A percentile compares a stretch with the other conserved stretches of the same genome.
phyloP scores from a whole-genome alignment of 92 coral and sea anemone genomes.

The Chrysogorgia sp. region DNA sequence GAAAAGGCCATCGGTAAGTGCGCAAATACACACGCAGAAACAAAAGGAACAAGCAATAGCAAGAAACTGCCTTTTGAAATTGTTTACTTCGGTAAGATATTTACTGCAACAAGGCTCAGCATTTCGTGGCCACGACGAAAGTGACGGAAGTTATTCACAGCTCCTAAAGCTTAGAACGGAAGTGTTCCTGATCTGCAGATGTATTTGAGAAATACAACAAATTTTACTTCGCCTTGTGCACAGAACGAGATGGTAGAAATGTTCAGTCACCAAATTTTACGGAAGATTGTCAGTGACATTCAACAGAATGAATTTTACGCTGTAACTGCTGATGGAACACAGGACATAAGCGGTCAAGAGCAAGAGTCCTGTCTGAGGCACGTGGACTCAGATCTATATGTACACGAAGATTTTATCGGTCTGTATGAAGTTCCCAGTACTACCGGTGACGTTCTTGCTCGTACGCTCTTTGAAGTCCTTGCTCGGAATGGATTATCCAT shows the following conservation, averaged over 20 bases:
- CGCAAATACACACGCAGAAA: slow-evolving; percentile 42
- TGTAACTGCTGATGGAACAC: slow-evolving; percentile 38
- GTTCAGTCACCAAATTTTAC: too few species aligned
- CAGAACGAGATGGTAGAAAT: slow-evolving; percentile 42
- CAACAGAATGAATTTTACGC: slow-evolving; percentile 34
- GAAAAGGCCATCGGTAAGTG: too few species aligned
- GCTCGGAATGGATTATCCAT: too few species aligned
- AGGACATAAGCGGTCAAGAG: slow-evolving; percentile 39
- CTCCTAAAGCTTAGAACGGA: too few species aligned
- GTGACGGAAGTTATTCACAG: too few species aligned
- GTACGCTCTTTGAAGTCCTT: slow-evolving; percentile 22
- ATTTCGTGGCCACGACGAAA: too few species aligned
- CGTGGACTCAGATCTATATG: slow-evolving; percentile 36
- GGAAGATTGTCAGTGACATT: slow-evolving; percentile 35
- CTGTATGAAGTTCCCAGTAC: slow-evolving; percentile 39
- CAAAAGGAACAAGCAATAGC: too few species aligned
- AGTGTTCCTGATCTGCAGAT: too few species aligned
- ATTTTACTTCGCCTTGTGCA: slow-evolving; percentile 46
- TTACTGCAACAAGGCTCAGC: too few species aligned
- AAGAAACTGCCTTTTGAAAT: too few species aligned
- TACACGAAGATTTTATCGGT: too few species aligned
- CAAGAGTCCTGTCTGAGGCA: slow-evolving; percentile 43
- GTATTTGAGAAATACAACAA: slow-evolving; percentile 41
- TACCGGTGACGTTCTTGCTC: slow-evolving; percentile 24
- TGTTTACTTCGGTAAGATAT: slow-evolving; percentile 26